Base-by-base conservation (phyloP, 2,113 vertebrate species). In the Elephas maximus region DNA sequence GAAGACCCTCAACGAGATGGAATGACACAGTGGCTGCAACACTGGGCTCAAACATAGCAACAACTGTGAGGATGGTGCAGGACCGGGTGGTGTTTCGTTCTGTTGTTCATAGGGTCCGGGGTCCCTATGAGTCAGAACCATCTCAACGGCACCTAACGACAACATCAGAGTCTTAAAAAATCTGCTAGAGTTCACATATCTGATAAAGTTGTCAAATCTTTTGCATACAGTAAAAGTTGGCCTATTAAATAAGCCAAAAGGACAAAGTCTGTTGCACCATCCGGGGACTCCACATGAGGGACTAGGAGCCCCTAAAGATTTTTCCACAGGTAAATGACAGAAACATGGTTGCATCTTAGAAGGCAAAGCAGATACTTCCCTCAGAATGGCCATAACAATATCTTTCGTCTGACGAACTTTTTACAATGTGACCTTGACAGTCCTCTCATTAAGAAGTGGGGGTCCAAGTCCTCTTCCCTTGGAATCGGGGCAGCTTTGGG, bases 201-300 rank as follows among this genome's bases (percentile, higher is more conserved):
- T 9, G 15, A 20, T 0, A n/a, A 20, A 6, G 30, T 0, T 21
- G 9, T 23, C 69, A 33, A 57, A 5, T 17, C 24, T 14, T 24
- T 6, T 17, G 26, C 41, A 57, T 2, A 14, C 1, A 65, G 45
- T 26, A 60, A 60, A 78, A 62, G 21, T 4, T 10, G 37, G 45
- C 82, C 60, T 21, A 26, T 6, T 12, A 5, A 48, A 57, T 26
- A 44, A 65, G 80, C 18, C 51, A 10, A 24, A 20, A 44, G 37
- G 41, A 48, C 62, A 77, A 30, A 94, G 67, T n/a, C 62, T 37
- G 33, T 37, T 37, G n/a, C n/a, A 73, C 14, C 69, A 71, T 15
- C 69, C 15, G 6, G 33, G 33, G 15, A n/a, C n/a, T n/a, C 69
- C 33, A 5, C n/a, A 11, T 37, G 30, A 44, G 69, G 20, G 8